phyloP scores from a whole-genome alignment of 1,140 invertebrate species.

The Hestina assimilis region DNA sequence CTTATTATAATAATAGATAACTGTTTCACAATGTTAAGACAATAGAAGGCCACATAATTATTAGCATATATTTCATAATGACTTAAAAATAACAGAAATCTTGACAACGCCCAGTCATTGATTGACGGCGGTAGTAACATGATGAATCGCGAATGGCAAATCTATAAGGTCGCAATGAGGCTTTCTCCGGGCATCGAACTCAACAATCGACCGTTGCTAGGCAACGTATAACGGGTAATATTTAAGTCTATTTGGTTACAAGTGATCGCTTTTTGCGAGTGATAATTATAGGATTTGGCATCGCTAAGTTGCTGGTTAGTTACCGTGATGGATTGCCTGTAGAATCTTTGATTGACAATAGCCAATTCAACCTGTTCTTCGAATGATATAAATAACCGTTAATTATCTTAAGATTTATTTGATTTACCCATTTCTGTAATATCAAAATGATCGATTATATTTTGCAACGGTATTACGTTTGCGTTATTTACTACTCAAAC shows the following conservation, averaged over 20 bases:
- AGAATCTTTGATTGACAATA: constrained; percentile 12
- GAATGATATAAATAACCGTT: constrained; percentile 8
- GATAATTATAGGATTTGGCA: constrained; percentile 11
- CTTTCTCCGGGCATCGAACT: constrained; percentile 70
- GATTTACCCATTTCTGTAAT: constrained; percentile 15
- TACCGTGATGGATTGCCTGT: constrained; percentile 1
- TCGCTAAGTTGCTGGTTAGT: not conserved
- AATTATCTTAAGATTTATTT: constrained; percentile 13
- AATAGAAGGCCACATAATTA: too few species aligned
- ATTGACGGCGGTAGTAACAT: constrained; percentile 56
- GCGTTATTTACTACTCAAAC: too few species aligned
- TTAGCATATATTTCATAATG: too few species aligned
- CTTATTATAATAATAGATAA: too few species aligned
- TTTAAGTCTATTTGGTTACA: constrained; percentile 16
- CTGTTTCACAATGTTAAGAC: too few species aligned
- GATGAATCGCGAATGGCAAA: constrained; percentile 71
- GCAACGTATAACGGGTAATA: constrained; percentile 61
- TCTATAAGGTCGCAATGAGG: constrained; percentile 60
- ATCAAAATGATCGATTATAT: constrained; percentile 21
- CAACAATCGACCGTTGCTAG: constrained; percentile 50
- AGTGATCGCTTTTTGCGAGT: constrained; percentile 25
- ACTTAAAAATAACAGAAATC: constrained; percentile 25
- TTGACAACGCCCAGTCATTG: constrained; percentile 27
- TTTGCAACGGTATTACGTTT: constrained; percentile 12
- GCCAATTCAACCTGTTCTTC: not conserved